Conservation (phyloP, 2,888 invertebrate species). For the Meganola albula region DNA sequence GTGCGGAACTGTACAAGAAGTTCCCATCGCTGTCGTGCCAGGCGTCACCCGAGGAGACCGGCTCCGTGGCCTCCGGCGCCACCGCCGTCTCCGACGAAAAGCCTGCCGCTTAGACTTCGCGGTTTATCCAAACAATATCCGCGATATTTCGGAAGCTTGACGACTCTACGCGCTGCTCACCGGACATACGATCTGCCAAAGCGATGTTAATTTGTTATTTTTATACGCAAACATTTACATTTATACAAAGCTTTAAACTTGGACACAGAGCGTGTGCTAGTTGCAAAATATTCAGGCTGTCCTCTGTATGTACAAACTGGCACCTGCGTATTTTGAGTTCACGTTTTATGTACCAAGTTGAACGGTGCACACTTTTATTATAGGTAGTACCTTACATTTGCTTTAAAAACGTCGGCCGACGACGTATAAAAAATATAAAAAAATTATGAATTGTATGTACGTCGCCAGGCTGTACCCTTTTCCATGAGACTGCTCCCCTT, state of each 20-base stretch:
- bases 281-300: slow-evolving; percentile 56
- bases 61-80: slow-evolving; percentile 82
- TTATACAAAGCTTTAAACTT: slow-evolving; percentile 69
- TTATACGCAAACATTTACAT: slow-evolving; percentile 65
- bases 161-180: slow-evolving; percentile 26
- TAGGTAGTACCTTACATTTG: slow-evolving; percentile 47
- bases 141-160: slow-evolving; percentile 10
- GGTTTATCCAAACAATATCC: slow-evolving; percentile 2
- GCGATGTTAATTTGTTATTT: slow-evolving; percentile 71
- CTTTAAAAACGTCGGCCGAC: slow-evolving; percentile 51
- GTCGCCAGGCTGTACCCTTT: slow-evolving; percentile 55
- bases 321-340: slow-evolving; percentile 67
- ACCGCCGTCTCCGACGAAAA: slow-evolving; percentile 83
- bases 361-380: slow-evolving; percentile 73
- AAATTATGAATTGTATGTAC: slow-evolving; percentile 50
- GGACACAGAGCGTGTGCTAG: slow-evolving; percentile 62
- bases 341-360: slow-evolving; percentile 67
- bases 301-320: slow-evolving; percentile 29
- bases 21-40: slow-evolving; percentile 87
- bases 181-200: slow-evolving; percentile 56
- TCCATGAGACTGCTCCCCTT: slow-evolving; percentile 69
- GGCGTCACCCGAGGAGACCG: slow-evolving; percentile 76
- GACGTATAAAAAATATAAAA: slow-evolving; percentile 50
- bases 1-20: slow-evolving; percentile 84
- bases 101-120: slow-evolving; percentile 71